Evolutionary conservation across 1,140 invertebrate species (phyloP).

Genomic region (Lanistes nyassanus): DNA sequence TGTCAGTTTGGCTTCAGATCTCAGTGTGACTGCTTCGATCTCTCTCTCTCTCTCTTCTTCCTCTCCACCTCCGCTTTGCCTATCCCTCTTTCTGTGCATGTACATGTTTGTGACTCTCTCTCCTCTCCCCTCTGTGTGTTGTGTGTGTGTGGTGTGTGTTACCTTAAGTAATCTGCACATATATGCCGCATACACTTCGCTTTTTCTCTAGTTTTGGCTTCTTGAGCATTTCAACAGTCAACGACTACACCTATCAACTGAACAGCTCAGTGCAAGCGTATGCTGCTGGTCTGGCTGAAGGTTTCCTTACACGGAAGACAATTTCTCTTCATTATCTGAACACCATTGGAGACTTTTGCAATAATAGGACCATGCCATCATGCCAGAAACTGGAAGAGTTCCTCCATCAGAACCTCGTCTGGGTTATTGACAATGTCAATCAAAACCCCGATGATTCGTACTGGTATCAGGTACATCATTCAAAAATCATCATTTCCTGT

Average conservation of each 20-base stretch:
- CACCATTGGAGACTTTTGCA: slow-evolving; percentile 73
- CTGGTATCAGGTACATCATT: neutral
- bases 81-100: too few species aligned
- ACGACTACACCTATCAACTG: neutral
- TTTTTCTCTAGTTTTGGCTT: neutral
- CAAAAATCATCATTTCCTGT: neutral
- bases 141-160: too few species aligned
- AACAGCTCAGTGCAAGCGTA: slow-evolving; percentile 76
- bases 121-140: too few species aligned
- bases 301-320: slow-evolving; percentile 70
- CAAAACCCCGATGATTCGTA: slow-evolving; percentile 68
- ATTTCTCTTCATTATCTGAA: slow-evolving; percentile 83
- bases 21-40: too few species aligned
- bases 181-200: too few species aligned
- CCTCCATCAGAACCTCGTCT: slow-evolving; percentile 67
- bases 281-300: slow-evolving; percentile 85
- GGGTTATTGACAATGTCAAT: slow-evolving; percentile 72
- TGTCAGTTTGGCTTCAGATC: too few species aligned
- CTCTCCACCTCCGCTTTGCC: too few species aligned
- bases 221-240: slow-evolving; percentile 6
- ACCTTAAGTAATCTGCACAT: too few species aligned
- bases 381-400: slow-evolving; percentile 78
- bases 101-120: too few species aligned
- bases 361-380: slow-evolving; percentile 71
- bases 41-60: too few species aligned